Base-by-base conservation (phyloP, 1,140 invertebrate species). In the Drosophila littoralis region DNA sequence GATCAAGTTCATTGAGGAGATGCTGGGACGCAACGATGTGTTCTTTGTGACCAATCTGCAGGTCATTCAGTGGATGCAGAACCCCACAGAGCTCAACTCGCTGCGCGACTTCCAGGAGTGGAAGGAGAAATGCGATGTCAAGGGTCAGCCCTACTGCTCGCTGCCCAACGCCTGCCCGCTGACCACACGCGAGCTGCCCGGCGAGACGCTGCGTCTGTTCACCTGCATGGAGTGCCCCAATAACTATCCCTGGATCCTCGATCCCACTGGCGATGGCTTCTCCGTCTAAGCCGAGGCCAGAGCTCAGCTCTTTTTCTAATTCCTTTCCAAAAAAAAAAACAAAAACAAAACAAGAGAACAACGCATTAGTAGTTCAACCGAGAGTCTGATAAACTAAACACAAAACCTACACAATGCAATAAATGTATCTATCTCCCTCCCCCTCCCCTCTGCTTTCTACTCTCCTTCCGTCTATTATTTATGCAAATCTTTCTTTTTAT, bases 51-150 rank as follows among this genome's bases (percentile, higher is more conserved):
- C 97, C 51, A 97, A 97, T 93, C 94, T 97, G 72, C 97, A 98
- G 94, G 97, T 98, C 7, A 97, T 99, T 84, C 97, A 98, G 93
- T 99, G 98, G 98, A 98, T 99, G 97, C 97, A 98, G 93, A 97
- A 97, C 74, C 98, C 98, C 42, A 98, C 97, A 4, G 97, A 98
- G 92, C 83, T 98, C 50, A 95, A 96, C 9, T 95, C 95, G 12
- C 94, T 98, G 42, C 94, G 97, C 81, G 97, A 98, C 86, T 98
- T 98, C 95, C 95, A 96, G 88, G 97, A 98, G 91, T 98, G 97
- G 97, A 98, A 98, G 93, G 97, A 98, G 81, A 97, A 98, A 92
- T 98, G 97, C 93, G 97, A 98, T 88, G 96, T 98, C 48, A 98
- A 98, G 92, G 97, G 97, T 46, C 96, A 97, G 92, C 96, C 97